Evolutionary conservation across 2,113 vertebrate genomes (phyloP).

Genomic region (Nymphicus hollandicus): DNA sequence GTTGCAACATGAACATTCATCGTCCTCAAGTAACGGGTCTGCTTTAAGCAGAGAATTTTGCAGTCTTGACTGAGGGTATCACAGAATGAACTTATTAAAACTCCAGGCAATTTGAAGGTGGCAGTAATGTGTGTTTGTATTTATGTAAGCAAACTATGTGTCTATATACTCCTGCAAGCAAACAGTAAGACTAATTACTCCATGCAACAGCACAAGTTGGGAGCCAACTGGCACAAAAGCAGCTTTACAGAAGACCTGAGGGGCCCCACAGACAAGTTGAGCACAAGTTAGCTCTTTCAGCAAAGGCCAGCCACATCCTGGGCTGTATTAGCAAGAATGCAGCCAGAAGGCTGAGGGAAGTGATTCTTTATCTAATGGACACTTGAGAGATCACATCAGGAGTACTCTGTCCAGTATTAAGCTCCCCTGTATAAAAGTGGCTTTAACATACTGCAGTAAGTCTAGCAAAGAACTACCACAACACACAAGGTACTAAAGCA

Average conservation of each 20-base stretch:
- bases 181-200: background rate
- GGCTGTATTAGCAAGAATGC: background rate
- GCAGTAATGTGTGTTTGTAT: background rate
- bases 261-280: accelerated
- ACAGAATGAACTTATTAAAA: background rate
- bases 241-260: background rate
- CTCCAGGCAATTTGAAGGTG: background rate
- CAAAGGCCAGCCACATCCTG: background rate
- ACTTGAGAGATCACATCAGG: background rate
- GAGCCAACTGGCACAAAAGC: background rate
- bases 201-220: background rate
- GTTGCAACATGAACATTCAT: background rate
- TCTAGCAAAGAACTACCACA: background rate
- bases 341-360: background rate
- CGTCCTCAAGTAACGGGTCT: background rate
- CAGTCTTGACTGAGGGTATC: background rate
- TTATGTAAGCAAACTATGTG: background rate
- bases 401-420: background rate
- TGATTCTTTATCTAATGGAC: background rate
- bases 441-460: background rate
- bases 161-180: background rate
- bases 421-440: background rate
- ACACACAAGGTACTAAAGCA: background rate
- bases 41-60: background rate
- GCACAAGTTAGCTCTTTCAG: background rate